Evolutionary conservation across 2,797 vertebrate species (phyloP).

Genomic region (Gymnoscopelus microlampas): DNA sequence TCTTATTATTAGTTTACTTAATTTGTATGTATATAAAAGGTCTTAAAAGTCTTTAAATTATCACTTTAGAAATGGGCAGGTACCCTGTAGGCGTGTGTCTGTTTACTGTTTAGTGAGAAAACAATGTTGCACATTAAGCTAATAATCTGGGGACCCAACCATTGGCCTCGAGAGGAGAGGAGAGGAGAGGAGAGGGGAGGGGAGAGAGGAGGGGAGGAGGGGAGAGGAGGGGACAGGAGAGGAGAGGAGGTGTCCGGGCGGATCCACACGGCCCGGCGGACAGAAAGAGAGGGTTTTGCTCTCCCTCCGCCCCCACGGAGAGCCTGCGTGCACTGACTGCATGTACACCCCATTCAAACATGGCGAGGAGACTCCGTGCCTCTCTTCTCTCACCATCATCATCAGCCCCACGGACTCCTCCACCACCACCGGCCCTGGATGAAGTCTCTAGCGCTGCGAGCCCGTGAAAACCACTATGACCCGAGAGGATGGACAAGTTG

Average conservation of each 20-base stretch:
- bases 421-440: constrained; percentile 57
- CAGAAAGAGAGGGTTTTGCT: constrained; percentile 28
- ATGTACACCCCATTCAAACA: constrained; percentile 67
- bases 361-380: constrained; percentile 76
- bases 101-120: no score
- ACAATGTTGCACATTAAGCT: no score
- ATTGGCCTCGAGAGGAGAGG: neutral
- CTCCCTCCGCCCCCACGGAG: constrained; percentile 52
- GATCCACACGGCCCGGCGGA: constrained; percentile 11
- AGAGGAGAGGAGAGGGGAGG: neutral
- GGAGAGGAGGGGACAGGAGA: constrained; percentile 2
- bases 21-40: no score
- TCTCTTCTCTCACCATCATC: constrained; percentile 39
- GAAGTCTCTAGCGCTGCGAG: constrained; percentile 40
- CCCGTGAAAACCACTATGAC: constrained; percentile 74
- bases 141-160: no score
- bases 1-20: no score
- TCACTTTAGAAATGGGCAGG: no score
- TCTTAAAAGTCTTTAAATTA: no score
- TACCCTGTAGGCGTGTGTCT: no score
- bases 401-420: neutral
- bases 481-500: constrained; percentile 92
- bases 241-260: constrained; percentile 16
- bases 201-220: neutral
- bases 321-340: constrained; percentile 52